Conservation (phyloP, 2,888 invertebrate genomes). For the Copidosoma aretas region DNA sequence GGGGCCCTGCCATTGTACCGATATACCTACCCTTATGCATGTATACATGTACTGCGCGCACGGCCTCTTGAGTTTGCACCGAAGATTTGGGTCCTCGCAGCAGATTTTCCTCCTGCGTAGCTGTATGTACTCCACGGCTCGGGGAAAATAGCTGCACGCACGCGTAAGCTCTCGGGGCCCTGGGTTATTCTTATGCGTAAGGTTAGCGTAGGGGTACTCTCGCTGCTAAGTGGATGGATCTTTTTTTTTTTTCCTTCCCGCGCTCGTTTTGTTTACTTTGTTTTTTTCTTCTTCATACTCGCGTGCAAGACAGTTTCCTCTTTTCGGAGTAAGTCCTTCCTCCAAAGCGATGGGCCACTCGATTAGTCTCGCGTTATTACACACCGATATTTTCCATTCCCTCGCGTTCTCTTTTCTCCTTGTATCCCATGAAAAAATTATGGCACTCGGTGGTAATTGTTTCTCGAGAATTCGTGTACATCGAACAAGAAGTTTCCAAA, state of each 20-base stretch:
- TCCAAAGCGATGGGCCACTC: neutral
- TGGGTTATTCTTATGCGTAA: too few species aligned
- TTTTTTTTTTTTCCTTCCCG: neutral
- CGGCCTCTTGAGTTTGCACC: neutral
- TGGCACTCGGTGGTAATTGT: neutral
- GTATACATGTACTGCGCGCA: neutral
- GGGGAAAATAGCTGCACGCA: neutral
- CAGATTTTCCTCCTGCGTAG: neutral
- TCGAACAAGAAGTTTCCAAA: too few species aligned
- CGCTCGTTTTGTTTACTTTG: neutral
- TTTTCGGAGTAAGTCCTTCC: neutral
- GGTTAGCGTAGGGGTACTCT: neutral
- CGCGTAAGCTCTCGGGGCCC: too few species aligned
- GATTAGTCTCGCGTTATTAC: slow-evolving; percentile 11
- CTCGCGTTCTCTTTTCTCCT: neutral
- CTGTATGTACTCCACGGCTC: neutral
- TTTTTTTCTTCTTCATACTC: slow-evolving; percentile 3
- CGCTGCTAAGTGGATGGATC: slow-evolving; percentile 11
- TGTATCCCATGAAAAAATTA: neutral
- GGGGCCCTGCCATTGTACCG: neutral
- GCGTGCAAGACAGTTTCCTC: neutral
- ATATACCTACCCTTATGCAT: too few species aligned
- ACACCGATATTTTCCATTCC: too few species aligned
- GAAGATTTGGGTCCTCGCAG: too few species aligned
- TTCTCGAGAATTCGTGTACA: neutral